Evolutionary conservation across 2,797 vertebrate genomes (phyloP), one percentile per base, ranked within the genome.

Genomic region (Spinus pinus): DNA sequence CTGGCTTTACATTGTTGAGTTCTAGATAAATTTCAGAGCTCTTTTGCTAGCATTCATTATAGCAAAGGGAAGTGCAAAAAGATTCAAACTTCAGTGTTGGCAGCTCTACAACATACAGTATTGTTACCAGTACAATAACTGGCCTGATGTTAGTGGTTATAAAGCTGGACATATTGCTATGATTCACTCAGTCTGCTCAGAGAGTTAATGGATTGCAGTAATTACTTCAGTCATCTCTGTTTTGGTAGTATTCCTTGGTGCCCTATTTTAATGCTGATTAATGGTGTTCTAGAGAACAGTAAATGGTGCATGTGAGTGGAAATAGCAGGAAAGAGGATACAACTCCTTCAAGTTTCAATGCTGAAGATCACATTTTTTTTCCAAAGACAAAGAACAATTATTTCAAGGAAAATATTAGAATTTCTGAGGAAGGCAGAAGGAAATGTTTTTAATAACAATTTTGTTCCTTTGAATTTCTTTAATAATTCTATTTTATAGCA

Each of bases 121-220:
- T 72, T 95, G 94, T 93, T 96, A 94, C 79, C 81, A 61, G 77
- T 90, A 70, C 96, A 93, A 67, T 94, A 92, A 80, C 92, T 88
- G 82, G 95, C 96, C 92, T 94, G 96, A 84, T 88, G 94, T 90
- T 88, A 64, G 87, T 77, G 39, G 80, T 89, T 88, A 75, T 86
- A 87, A 89, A 96, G 93, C 94, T 92, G 98, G 98, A 97, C 98
- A 98, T 98, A 98, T 97, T 97, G 97, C 94, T 94, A 83, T 93
- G 98, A 96, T 97, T 97, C 98, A 97, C 97, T 98, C 98, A 98
- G 98, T 81, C 93, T 96, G 81, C 97, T 97, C 96, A 97, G 97
- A 97, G 98, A 98, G 96, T 98, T 98, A 98, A 98, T 98, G 98
- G 97, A 94, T 98, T 96, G 93, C 97, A 98, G 97, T 98, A 98